Base-by-base conservation (phyloP, 2,797 vertebrate genomes). In the Eulemur coronatus region DNA sequence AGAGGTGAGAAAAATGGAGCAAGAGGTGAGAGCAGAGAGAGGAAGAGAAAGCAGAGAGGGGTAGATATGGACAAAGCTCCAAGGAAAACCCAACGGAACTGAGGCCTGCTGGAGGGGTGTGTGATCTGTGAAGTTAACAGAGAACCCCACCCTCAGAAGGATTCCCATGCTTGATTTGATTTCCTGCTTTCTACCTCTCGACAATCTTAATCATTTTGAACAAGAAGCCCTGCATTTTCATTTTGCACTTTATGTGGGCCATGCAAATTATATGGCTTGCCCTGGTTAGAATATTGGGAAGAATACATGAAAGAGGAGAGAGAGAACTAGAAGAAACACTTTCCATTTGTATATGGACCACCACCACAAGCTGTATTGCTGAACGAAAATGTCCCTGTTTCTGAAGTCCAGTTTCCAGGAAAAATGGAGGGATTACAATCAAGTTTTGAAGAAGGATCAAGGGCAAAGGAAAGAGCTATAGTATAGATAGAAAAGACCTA, bases 81-180 rank as follows among this genome's bases (percentile, higher is more conserved):
- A 4, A n/a, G 69, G 41, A 1, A 33, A 63, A 12, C 17, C 24
- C 57, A 20, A 35, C 1, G 55, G 57, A 78, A 20, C 7, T 17
- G 17, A 41, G 11, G 11, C 14, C 1, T 0, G 9, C 13, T 50
- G 22, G 9, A 30, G 5, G 7, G 7, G 18, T 35, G 10, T 41
- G 69, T 52, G 55, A 26, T 17, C 17, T 33, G 1, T 50, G 30
- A 28, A 2, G 1, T 13, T 18, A 33, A 15, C 8, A 26, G 2
- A 65, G 4, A 14, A 1, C 10, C 22, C 5, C 11, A 18, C 0
- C 2, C 38, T 76, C 20, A 65, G 28, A 24, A 50, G 3, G 2
- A 1, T 5, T 1, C 14, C 38, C 2, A 0, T 2, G 9, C 4
- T 67, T 72, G 17, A 4, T 59, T 43, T 35, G 28, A 57, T 41